Evolutionary conservation across 2,113 vertebrate species (phyloP), one percentile per base, ranked within the genome.

Genomic region (Sula dactylatra): DNA sequence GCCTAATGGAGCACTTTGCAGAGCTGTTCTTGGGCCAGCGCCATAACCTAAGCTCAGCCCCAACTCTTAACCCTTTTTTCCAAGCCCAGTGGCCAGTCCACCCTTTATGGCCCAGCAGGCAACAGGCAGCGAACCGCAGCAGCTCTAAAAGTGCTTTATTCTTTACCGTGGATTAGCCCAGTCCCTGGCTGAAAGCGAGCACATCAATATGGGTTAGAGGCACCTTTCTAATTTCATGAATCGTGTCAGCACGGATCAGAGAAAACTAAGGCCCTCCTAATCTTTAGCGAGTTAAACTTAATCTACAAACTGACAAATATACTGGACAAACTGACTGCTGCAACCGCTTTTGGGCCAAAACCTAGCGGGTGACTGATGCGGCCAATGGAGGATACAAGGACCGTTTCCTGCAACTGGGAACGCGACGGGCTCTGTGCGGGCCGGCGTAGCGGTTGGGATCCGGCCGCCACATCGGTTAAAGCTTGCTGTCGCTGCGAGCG

Each of bases 351-450:
- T 7, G 34, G 38, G 34, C 40, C 54, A 64, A 85, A 95, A 94
- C 11, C 19, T 64, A 2, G 13, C 0, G 0, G 8, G n/a, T 55
- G n/a, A 87, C 58, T 22, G 58, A 55, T 0, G 2, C 13, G 59
- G 55, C 4, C 22, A 15, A 5, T 12, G 44, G 44, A 56, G 10
- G 36, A 71, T 74, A n/a, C 11, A 9, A 12, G 40, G 58, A 62
- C 34, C 7, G 4, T 40, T 16, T 72, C 40, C 13, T n/a, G 38
- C 0, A 1, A 13, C 36, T 4, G 71, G 29, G 54, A 67, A 27
- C 4, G 4, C 11, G 56, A 59, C 77, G 71, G 44, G 58, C 24
- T 70, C 54, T 31, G 0, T 6, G 10, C 1, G 10, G 82, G 58
- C 54, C 29, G 58, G 38, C 1, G 8, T 3, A 70, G 47, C 13